A percentile compares a stretch with the other conserved stretches of the same genome.
Evolutionary conservation across 1,140 invertebrate species (phyloP).

Genomic region (Rhyacophila brunnea): DNA sequence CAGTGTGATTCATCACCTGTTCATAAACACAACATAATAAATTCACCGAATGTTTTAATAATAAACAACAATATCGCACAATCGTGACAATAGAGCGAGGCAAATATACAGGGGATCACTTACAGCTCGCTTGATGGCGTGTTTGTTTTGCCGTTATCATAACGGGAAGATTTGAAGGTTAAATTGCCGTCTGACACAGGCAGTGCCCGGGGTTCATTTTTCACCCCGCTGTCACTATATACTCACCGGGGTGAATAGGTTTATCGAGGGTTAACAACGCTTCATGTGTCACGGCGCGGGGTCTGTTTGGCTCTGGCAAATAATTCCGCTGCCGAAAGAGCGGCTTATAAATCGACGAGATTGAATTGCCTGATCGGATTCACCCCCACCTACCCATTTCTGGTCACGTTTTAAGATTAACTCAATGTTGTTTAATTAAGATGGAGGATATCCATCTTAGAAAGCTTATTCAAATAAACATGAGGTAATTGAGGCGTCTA

Average conservation of each 20-base stretch:
- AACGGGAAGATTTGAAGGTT: constrained; percentile 30
- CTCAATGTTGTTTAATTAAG: too few species aligned
- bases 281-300: constrained; percentile 11
- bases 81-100: too few species aligned
- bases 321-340: background rate
- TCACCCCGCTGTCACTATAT: constrained; percentile 18
- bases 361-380: too few species aligned
- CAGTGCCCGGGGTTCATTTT: constrained; percentile 19
- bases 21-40: too few species aligned
- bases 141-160: constrained; percentile 18
- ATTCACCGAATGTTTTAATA: too few species aligned
- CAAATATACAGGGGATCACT: constrained; percentile 1
- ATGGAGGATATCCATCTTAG: too few species aligned
- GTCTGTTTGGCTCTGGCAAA: background rate
- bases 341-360: background rate
- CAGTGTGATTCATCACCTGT: too few species aligned
- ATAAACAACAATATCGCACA: too few species aligned
- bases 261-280: constrained; percentile 12
- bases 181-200: constrained; percentile 23
- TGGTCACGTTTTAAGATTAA: too few species aligned
- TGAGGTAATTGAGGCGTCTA: too few species aligned
- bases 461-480: too few species aligned
- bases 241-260: constrained; percentile 12
- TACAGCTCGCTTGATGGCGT: constrained; percentile 10
- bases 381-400: too few species aligned